Base-by-base conservation (phyloP, 2,113 vertebrate genomes). In the Leptobrachium ailaonicum region DNA sequence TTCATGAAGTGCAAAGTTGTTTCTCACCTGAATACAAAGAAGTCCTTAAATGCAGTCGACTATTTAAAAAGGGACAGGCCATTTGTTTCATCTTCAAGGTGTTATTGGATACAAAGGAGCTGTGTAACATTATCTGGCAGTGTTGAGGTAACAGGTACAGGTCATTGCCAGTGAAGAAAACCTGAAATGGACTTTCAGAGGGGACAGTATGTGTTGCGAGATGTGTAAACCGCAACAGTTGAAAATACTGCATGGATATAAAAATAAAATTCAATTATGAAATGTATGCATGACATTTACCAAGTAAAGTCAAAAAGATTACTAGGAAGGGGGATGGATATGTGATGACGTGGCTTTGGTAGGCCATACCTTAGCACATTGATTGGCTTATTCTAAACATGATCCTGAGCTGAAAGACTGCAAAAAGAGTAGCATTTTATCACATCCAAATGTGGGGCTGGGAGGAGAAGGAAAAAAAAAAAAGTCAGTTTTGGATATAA, bases 361-460 rank as follows among this genome's bases (percentile, higher is more conserved):
- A 71, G 47, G 41, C 40, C 40, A 54, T 32, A 53, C 62, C 70
- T 45, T 2, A 42, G 88, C 87, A 81, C 79, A 88, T 85, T 87
- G 89, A 86, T 85, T 85, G 80, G 75, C 85, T 82, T 87, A 90
- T 84, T 91, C 89, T n/a, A 78, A 90, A 90, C 83, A 84, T 87
- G 90, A 93, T 91, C 91, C 92, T 94, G 92, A 94, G 92, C 90
- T 91, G 91, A 90, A 90, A 84, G 83, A 80, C 88, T 83, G 77
- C 84, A 83, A 90, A 89, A 85, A 82, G 82, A 90, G 75, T 63
- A 85, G 77, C 20, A 83, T 78, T 50, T 20, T 62, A 4, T 11
- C 14, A 47, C 43, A 56, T 50, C 71, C 50, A 10, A 41, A 50
- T 45, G 53, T 60, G 53, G 53, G 4, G 47, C 4, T 8, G 8